Conservation (phyloP, 2,888 invertebrate species). For the Sarcophaga subvicina region DNA sequence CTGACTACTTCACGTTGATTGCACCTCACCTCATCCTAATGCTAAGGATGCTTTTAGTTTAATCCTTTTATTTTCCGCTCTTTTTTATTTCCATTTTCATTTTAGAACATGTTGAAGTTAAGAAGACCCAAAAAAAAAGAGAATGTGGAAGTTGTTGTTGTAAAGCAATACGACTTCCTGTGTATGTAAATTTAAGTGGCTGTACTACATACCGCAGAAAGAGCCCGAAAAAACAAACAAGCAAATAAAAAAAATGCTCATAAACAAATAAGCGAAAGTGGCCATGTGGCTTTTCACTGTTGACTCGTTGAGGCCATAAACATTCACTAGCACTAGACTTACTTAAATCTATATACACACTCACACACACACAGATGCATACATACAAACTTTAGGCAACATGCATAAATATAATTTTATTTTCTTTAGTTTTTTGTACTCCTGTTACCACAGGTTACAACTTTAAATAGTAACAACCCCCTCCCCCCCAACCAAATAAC, state of each 20-base stretch:
- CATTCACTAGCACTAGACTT: constrained; percentile 25
- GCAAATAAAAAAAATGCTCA: constrained; percentile 19
- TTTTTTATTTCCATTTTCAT: not conserved
- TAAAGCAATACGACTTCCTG: constrained; percentile 51
- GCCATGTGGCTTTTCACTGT: constrained; percentile 53
- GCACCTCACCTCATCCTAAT: constrained; percentile 1
- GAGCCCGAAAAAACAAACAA: not conserved
- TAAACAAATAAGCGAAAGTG: constrained; percentile 68
- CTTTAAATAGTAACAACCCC: too few relatives aligned
- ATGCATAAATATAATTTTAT: too few relatives aligned
- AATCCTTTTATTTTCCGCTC: constrained; percentile 36
- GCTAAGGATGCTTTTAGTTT: constrained; percentile 56
- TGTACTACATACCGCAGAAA: constrained; percentile 4
- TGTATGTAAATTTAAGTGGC: constrained; percentile 66
- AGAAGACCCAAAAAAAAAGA: not conserved
- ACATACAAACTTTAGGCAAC: not conserved
- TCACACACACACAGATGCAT: not conserved
- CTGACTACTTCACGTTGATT: not conserved
- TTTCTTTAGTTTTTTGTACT: too few relatives aligned
- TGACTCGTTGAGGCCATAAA: constrained; percentile 49
- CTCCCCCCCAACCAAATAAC: too few relatives aligned
- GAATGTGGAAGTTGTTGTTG: not conserved
- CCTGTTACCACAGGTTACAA: too few relatives aligned
- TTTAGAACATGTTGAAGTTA: constrained; percentile 12
- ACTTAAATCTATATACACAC: not conserved